These are phyloP conservation scores for Morone saxatilis DNA, from an alignment of 2,113 vertebrate genomes.

Conservation along the genomic window DNA sequence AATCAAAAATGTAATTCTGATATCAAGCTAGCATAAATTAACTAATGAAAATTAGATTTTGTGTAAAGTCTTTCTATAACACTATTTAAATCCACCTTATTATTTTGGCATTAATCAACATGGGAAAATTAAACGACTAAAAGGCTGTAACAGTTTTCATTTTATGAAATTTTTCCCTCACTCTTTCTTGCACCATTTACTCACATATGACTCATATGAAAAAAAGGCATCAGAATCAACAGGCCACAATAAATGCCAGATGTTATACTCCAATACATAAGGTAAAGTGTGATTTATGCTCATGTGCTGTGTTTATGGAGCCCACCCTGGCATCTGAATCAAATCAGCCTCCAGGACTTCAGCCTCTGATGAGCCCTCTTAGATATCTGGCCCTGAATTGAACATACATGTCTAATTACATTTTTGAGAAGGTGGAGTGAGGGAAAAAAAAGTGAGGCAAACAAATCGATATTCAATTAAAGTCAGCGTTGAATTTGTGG, in stretches of 20 bases:
- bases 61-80: background rate
- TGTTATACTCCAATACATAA: background rate
- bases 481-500: slow-evolving; percentile 44
- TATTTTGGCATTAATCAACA: slow-evolving; percentile 19
- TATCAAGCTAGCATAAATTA: background rate
- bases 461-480: slow-evolving; percentile 82
- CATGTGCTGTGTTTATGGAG: slow-evolving; percentile 7
- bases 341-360: slow-evolving; percentile 4
- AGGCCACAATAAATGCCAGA: background rate
- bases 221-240: slow-evolving; percentile 6
- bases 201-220: background rate
- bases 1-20: background rate
- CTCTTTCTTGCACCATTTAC: background rate
- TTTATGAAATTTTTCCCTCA: background rate
- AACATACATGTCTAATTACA: slow-evolving; percentile 53
- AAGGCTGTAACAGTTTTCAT: background rate
- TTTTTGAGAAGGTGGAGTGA: slow-evolving; percentile 34
- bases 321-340: slow-evolving; percentile 20
- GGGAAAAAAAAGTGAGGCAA: slow-evolving; percentile 53
- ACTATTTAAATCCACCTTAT: background rate
- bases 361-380: slow-evolving; percentile 23
- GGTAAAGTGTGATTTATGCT: slow-evolving; percentile 32
- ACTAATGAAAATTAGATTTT: background rate
- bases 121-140: background rate
- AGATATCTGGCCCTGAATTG: background rate